Conservation (phyloP, 2,113 vertebrate species). For the Proterorhinus semilunaris region DNA sequence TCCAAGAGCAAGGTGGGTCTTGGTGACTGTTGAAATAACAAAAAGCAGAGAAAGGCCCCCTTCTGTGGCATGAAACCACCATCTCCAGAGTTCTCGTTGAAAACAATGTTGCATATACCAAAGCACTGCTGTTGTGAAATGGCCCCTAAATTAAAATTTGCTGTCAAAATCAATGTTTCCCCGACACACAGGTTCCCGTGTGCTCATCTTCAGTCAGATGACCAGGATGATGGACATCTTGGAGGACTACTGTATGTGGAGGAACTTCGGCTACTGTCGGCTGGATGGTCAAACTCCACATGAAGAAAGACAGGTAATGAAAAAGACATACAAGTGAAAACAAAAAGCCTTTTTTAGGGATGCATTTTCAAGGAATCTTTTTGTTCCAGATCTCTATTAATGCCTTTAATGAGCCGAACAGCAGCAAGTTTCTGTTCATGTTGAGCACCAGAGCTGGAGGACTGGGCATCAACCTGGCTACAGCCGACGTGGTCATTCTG, state of each 20-base stretch:
- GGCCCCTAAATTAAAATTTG: too few species aligned
- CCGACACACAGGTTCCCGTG: conserved; percentile 82
- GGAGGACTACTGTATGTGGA: conserved; percentile 99
- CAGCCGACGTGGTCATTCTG: conserved; percentile 96
- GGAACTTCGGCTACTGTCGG: conserved; percentile 92
- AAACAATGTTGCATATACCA: too few species aligned
- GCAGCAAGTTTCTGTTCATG: conserved; percentile 97
- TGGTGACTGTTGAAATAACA: background rate
- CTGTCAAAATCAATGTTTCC: background rate
- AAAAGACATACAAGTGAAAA: background rate
- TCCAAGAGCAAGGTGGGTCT: conserved; percentile 88
- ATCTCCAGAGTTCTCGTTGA: too few species aligned
- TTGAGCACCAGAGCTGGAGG: conserved; percentile 96
- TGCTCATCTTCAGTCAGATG: conserved; percentile 99
- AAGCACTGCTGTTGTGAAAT: too few species aligned
- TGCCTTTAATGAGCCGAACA: conserved; percentile 89
- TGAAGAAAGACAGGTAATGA: conserved; percentile 91
- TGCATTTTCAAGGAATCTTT: background rate
- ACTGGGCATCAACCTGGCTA: conserved; percentile 96
- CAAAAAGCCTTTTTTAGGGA: background rate
- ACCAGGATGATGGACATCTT: conserved; percentile 95
- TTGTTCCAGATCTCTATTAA: conserved; percentile 88
- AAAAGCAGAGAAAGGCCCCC: too few species aligned
- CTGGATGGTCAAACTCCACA: conserved; percentile 96
- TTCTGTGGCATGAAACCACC: too few species aligned